A percentile compares a stretch with the other conserved stretches of the same genome.
Evolutionary conservation across 2,113 vertebrate species (phyloP).

Genomic region (Puma concolor): DNA sequence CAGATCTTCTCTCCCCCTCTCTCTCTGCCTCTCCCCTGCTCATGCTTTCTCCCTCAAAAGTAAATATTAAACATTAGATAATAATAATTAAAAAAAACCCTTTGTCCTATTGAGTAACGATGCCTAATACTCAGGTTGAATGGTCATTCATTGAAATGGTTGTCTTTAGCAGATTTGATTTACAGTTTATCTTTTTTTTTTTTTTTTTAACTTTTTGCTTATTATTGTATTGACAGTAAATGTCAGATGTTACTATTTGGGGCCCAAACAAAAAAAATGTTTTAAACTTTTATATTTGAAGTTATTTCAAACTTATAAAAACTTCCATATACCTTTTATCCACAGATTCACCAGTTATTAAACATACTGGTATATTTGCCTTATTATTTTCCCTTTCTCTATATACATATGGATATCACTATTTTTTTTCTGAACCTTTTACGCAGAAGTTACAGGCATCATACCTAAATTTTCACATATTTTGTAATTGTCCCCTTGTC

Average conservation of each 20-base stretch:
- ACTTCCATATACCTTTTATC: neutral
- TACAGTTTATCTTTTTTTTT: neutral
- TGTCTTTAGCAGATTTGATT: neutral
- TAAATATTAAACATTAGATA: too few relatives aligned
- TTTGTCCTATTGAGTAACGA: neutral
- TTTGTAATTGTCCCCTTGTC: neutral
- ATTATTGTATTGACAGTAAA: neutral
- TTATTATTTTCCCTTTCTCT: neutral
- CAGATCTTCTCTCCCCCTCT: too few relatives aligned
- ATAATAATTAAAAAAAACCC: neutral
- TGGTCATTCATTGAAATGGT: neutral
- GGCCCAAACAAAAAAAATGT: neutral
- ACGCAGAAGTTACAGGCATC: neutral
- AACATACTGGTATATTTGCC: neutral
- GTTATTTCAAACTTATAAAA: neutral
- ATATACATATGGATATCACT: neutral
- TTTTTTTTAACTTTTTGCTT: conserved; percentile 11
- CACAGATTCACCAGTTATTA: neutral
- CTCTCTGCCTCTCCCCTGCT: too few relatives aligned
- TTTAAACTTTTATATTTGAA: neutral
- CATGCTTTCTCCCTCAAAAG: too few relatives aligned
- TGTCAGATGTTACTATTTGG: neutral
- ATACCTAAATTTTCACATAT: neutral
- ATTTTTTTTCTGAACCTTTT: neutral
- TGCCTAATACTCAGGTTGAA: neutral